These are phyloP conservation scores for Magallana gigas DNA, from an alignment of 1,140 invertebrate species.

Conservation along the genomic window DNA sequence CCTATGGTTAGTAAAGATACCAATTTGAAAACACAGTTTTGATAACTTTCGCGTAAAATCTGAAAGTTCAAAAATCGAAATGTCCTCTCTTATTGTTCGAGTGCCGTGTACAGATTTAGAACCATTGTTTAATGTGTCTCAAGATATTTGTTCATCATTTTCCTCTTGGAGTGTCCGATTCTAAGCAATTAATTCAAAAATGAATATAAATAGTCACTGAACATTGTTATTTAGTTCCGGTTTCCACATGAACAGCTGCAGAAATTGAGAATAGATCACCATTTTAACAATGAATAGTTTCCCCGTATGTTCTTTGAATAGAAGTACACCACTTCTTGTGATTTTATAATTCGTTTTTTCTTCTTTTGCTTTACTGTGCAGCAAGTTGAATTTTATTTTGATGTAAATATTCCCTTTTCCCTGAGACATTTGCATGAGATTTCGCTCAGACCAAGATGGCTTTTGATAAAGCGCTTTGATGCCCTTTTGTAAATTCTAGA, in stretches of 20 bases:
- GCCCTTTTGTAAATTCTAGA: slow-evolving; percentile 29
- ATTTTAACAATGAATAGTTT: too few species aligned
- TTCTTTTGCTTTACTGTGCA: neutral
- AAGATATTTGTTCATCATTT: too few species aligned
- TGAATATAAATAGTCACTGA: neutral
- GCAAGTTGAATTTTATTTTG: slow-evolving; percentile 19
- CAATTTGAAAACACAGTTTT: too few species aligned
- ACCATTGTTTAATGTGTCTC: too few species aligned
- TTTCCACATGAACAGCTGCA: slow-evolving; percentile 13
- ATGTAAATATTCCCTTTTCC: slow-evolving; percentile 32
- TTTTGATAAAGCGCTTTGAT: slow-evolving; percentile 20
- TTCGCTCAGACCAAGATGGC: slow-evolving; percentile 20
- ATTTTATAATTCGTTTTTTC: neutral
- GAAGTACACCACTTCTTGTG: too few species aligned
- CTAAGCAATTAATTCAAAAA: neutral
- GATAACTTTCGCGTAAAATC: too few species aligned
- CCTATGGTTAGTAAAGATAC: too few species aligned
- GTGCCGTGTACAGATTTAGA: too few species aligned
- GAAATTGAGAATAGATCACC: neutral
- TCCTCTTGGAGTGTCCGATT: neutral
- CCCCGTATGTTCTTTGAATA: too few species aligned
- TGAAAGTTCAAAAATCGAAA: too few species aligned
- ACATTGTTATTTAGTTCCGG: neutral
- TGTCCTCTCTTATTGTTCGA: too few species aligned
- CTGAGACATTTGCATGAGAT: slow-evolving; percentile 28